A percentile compares a stretch with the other conserved stretches of the same genome.
These are phyloP conservation scores for Zenarchopterus dispar DNA, from an alignment of 2,797 vertebrate genomes.

Conservation along the genomic window DNA sequence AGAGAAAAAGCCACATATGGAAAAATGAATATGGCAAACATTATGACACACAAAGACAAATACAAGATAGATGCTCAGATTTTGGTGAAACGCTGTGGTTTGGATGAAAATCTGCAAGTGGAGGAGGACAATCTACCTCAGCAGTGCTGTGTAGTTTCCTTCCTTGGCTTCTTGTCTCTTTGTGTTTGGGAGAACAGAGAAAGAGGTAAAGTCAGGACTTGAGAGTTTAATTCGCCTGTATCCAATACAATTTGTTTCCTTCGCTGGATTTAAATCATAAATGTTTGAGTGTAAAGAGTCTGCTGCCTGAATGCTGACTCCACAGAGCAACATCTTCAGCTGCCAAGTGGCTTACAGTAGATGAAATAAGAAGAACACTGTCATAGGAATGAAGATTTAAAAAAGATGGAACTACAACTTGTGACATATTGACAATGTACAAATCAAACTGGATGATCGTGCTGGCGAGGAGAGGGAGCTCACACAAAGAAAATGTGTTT, in stretches of 20 bases:
- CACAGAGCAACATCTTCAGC: slow-evolving; percentile 3
- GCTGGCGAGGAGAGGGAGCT: too few relatives aligned
- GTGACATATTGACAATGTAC: too few relatives aligned
- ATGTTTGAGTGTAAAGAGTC: slow-evolving; percentile 41
- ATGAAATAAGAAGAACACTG: slow-evolving; percentile 20
- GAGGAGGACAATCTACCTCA: slow-evolving; percentile 26
- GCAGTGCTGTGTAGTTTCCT: neutral
- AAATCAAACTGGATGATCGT: too few relatives aligned
- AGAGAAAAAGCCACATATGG: slow-evolving; percentile 16
- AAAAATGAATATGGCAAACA: slow-evolving; percentile 33
- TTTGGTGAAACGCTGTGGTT: slow-evolving; percentile 50
- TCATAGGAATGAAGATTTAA: slow-evolving; percentile 32
- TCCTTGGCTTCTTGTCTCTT: slow-evolving; percentile 10
- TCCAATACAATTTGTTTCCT: slow-evolving; percentile 29
- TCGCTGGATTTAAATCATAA: slow-evolving; percentile 26
- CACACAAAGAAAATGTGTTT: too few relatives aligned
- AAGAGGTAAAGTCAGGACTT: slow-evolving; percentile 27
- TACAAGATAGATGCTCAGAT: slow-evolving; percentile 21
- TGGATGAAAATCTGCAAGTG: slow-evolving; percentile 33
- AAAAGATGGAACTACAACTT: neutral
- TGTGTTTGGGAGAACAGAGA: slow-evolving; percentile 7
- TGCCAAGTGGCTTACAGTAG: slow-evolving; percentile 20
- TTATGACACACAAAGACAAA: slow-evolving; percentile 26
- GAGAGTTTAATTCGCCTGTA: slow-evolving; percentile 29
- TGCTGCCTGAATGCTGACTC: slow-evolving; percentile 24